Evolutionary conservation across 2,888 invertebrate genomes (phyloP), one percentile per base, ranked within the genome.

Genomic region (Cinara cedri): DNA sequence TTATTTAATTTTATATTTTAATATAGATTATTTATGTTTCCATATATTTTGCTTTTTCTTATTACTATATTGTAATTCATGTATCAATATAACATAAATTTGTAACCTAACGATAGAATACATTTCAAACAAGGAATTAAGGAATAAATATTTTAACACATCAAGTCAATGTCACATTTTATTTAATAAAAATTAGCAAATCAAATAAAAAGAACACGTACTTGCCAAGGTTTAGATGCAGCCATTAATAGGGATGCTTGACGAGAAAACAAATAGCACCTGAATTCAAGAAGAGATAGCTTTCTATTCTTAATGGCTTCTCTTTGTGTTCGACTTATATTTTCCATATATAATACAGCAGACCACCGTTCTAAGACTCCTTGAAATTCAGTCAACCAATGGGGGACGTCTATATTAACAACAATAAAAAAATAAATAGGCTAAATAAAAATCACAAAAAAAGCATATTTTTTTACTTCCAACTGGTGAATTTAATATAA

Each of bases 221-320:
- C 93, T 90, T 95, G 94, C 91, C 93, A 93, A 80, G 94, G 92
- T 86, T 92, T 91, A 83, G 88, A 90, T 76, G 89, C 89, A 83
- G 90, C 88, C 84, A 92, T 86, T 84, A 95, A 88, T 89, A 97
- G 91, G 85, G 94, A 92, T 86, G 95, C 93, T 87, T 97, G 97
- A 82, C 97, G 90, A 83, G 95, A 93, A 86, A 95, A 98, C 82
- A 98, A 88, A 87, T 98, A 98, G 86, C 96, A 95, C 82, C 97
- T 89, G 84, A 98, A 92, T 86, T 97, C 96, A 84, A 98, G 87
- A 81, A 97, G 87, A 0, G 95, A 82, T 51, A 83, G 70, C 87
- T 87, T 84, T 86, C 87, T 85, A 86, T 87, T 82, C 86, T 86
- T 82, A 87, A 88, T 82, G 85, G 85, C 81, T 87, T 87, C 74